Evolutionary conservation across 2,113 vertebrate genomes (phyloP), one percentile per base, ranked within the genome.

Genomic region (Oryzias curvinotus): DNA sequence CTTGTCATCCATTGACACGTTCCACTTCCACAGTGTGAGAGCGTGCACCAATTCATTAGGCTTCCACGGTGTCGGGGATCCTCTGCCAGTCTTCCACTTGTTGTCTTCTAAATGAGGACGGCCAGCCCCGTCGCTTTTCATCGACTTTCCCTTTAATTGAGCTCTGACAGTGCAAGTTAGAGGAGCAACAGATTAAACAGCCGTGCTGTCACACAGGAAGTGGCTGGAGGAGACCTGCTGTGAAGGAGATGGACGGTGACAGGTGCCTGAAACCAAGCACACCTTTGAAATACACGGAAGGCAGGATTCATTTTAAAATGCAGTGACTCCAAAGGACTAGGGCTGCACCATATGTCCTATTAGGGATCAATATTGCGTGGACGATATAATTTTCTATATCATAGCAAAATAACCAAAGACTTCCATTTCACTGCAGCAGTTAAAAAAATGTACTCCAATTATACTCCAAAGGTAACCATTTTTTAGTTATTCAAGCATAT

Each of bases 101-200:
- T 80, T 73, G 80, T 82, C 82, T 57, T 73, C 73, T 62, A 86
- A 89, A 89, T 82, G 77, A 89, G 85, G 78, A 80, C 51, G 43
- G 57, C 77, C 81, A 75, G 81, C 81, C 73, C 53, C 41, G 66
- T 52, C 78, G 68, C 64, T 89, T 89, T 87, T 79, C 75, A 72
- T 85, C 68, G 78, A 77, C 77, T 80, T 75, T 83, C 77, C 78
- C 50, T 84, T 79, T 80, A 81, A 82, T 68, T 56, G 71, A 59
- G 61, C 82, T 67, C 72, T 71, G 69, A 60, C 82, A 72, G 77
- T 64, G 70, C 17, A 18, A 14, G 21, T 23, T 26, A 16, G 13
- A 26, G 57, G 47, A 65, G 48, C 47, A 68, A 48, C 71, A 71
- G 76, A 77, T 79, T 81, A 69, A 70, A 75, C 51, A 71, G 69